These are phyloP conservation scores for Dynastes grantii DNA, from an alignment of 2,888 invertebrate genomes.

Conservation along the genomic window DNA sequence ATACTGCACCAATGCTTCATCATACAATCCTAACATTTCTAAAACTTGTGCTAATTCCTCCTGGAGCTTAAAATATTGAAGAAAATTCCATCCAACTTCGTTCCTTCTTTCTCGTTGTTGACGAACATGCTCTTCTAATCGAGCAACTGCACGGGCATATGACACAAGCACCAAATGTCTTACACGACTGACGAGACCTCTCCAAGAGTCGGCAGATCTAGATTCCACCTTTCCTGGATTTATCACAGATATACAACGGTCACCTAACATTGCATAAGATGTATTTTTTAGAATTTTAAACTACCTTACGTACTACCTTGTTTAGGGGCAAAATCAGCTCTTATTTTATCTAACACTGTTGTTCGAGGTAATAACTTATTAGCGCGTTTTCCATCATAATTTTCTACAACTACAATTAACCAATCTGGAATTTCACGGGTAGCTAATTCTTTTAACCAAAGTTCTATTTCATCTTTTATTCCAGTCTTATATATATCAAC, in stretches of 20 bases:
- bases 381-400: conserved; percentile 91
- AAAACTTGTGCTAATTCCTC: conserved; percentile 96
- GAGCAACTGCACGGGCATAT: conserved; percentile 88
- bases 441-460: conserved; percentile 87
- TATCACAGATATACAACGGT: conserved; percentile 90
- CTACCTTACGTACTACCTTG: conserved; percentile 73
- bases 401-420: conserved; percentile 95
- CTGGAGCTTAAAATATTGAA: conserved; percentile 93
- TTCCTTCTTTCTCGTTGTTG: conserved; percentile 92
- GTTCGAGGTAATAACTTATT: conserved; percentile 93
- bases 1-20: conserved; percentile 96
- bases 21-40: conserved; percentile 93
- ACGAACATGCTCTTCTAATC: conserved; percentile 92
- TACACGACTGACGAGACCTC: conserved; percentile 86
- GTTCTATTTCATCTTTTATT: conserved; percentile 91
- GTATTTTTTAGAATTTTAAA: background rate
- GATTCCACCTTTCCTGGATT: conserved; percentile 93
- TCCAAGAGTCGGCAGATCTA: conserved; percentile 92
- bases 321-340: conserved; percentile 93
- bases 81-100: conserved; percentile 94
- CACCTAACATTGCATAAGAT: conserved; percentile 66
- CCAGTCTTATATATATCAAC: conserved; percentile 91
- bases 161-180: conserved; percentile 88
- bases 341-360: conserved; percentile 95
- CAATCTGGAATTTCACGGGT: conserved; percentile 88